These are phyloP conservation scores for Phenacoccus solenopsis DNA, from an alignment of 1,140 invertebrate genomes.

Conservation along the genomic window DNA sequence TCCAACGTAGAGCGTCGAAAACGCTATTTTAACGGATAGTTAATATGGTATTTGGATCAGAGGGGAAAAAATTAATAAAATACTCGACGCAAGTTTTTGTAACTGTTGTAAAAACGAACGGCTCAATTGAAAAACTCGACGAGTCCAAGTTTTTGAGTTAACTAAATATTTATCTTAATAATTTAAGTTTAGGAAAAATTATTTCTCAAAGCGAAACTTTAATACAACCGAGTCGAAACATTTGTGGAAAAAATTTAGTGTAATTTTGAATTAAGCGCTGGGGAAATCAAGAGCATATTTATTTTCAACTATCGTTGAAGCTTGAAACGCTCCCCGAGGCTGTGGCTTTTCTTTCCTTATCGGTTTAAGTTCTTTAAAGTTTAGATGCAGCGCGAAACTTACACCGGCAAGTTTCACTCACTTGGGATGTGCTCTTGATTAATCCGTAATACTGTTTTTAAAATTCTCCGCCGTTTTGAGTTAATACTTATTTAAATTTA, in stretches of 20 bases:
- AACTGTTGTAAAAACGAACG: neutral
- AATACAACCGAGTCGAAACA: neutral
- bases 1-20: too few species aligned
- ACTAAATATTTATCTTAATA: conserved; percentile 4
- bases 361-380: neutral
- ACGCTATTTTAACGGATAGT: too few species aligned
- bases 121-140: neutral
- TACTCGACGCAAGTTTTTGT: neutral
- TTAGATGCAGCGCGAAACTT: neutral
- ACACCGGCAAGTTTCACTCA: neutral
- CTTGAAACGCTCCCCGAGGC: neutral
- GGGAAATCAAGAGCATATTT: conserved; percentile 1
- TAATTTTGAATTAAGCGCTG: neutral
- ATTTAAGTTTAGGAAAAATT: neutral
- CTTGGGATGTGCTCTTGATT: neutral
- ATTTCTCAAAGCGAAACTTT: neutral
- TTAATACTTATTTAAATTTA: neutral
- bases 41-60: too few species aligned
- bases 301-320: conserved; percentile 2
- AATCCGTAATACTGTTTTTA: neutral
- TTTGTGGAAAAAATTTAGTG: conserved; percentile 3
- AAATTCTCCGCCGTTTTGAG: neutral
- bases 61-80: neutral
- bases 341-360: conserved; percentile 1
- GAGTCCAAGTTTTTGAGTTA: too few species aligned